Percentiles rank a stretch among this genome's conserved stretches.
Conservation (phyloP, 2,797 vertebrate species). For the Thripadectes ignobilis region DNA sequence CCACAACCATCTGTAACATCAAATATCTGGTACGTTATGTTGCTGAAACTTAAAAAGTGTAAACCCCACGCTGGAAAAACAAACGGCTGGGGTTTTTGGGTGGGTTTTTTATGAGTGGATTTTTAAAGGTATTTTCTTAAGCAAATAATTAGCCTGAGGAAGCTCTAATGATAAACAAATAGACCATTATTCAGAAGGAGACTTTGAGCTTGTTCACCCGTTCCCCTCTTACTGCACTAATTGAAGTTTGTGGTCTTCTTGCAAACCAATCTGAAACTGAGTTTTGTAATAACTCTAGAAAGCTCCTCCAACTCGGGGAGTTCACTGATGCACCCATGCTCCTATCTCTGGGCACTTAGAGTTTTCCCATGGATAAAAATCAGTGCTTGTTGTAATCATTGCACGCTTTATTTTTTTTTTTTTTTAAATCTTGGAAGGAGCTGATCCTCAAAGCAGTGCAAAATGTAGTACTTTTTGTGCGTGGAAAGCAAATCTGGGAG, state of each 20-base stretch:
- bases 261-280: not conserved
- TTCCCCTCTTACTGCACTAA: not conserved
- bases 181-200: constrained; percentile 28
- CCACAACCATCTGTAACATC: constrained; percentile 61
- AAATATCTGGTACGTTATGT: constrained; percentile 53
- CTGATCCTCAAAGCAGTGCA: accelerated
- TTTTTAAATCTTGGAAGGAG: not conserved
- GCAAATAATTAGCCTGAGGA: constrained; percentile 5
- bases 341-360: not conserved
- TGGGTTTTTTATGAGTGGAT: not conserved
- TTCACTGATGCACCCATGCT: not conserved
- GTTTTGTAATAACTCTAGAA: not conserved
- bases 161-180: constrained; percentile 43
- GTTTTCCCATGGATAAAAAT: not conserved
- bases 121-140: constrained; percentile 57
- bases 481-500: not conserved
- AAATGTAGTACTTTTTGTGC: not conserved
- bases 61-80: constrained; percentile 57
- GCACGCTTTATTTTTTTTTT: accelerated
- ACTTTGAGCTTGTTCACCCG: not conserved
- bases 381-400: not conserved
- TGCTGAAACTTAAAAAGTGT: constrained; percentile 60
- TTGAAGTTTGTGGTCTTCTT: not conserved
- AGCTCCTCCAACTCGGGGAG: not conserved
- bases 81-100: not conserved